Evolutionary conservation across 30 jellyfish, hydroid and myxozoan genomes (phyloP).

Genomic region (Chironex yamaguchii): DNA sequence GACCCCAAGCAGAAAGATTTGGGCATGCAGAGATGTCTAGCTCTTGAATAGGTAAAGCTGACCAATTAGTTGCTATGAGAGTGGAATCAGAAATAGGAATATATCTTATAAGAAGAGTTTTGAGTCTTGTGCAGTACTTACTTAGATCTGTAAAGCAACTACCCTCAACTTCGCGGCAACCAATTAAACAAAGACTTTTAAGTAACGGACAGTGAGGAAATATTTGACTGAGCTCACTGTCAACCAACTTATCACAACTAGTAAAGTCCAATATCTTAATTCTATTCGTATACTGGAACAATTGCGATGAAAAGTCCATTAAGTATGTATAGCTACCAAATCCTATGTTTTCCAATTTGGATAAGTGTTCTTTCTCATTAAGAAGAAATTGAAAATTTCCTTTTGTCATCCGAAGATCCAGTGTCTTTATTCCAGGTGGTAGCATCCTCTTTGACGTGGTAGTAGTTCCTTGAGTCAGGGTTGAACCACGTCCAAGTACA

Average conservation of each 20-base stretch:
- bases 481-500: constrained; percentile 82
- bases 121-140: constrained; percentile 65
- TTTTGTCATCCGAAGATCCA: constrained; percentile 84
- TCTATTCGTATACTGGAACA: constrained; percentile 71
- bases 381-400: constrained; percentile 89
- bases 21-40: constrained; percentile 99
- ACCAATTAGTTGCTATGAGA: constrained; percentile 80
- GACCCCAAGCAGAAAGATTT: constrained; percentile 81
- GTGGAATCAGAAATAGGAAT: constrained; percentile 77
- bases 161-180: constrained; percentile 89
- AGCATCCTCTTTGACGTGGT: constrained; percentile 48
- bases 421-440: constrained; percentile 66
- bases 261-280: constrained; percentile 79
- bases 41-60: constrained; percentile 76
- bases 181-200: constrained; percentile 86
- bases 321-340: constrained; percentile 77
- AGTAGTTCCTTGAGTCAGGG: constrained; percentile 30
- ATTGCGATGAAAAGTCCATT: constrained; percentile 51
- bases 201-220: constrained; percentile 69
- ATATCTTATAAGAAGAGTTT: constrained; percentile 85
- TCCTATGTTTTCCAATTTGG: constrained; percentile 66
- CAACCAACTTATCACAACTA: constrained; percentile 80
- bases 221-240: constrained; percentile 61
- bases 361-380: constrained; percentile 60
- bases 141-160: constrained; percentile 71